A percentile compares a stretch with the other conserved stretches of the same genome.
Conservation (phyloP, 23 tunicate genomes). For the Diplosoma virens region DNA sequence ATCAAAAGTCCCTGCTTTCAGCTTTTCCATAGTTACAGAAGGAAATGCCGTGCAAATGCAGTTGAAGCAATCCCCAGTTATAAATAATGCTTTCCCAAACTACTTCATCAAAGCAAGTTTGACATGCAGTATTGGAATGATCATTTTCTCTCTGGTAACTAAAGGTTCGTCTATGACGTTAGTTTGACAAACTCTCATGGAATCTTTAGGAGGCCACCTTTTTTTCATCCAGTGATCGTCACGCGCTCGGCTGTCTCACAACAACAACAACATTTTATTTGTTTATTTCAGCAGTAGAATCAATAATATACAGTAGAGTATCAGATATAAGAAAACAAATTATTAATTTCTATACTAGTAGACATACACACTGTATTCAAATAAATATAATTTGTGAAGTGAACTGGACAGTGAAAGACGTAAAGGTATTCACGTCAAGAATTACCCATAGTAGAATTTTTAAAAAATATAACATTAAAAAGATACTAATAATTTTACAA, state of each 20-base stretch:
- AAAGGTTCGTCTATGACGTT: conserved; percentile 9
- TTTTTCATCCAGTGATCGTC: conserved; percentile 19
- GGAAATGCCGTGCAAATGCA: conserved; percentile 26
- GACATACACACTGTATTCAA: no score
- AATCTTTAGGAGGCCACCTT: conserved; percentile 17
- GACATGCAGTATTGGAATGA: conserved; percentile 1
- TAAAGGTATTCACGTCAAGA: no score
- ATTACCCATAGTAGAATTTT: no score
- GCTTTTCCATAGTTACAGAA: conserved; percentile 1
- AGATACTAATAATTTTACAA: no score
- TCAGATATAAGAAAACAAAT: no score
- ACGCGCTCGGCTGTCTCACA: conserved; percentile 22
- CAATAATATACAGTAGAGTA: no score
- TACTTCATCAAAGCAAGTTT: conserved; percentile 20
- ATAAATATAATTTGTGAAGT: no score
- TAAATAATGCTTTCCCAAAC: conserved; percentile 13
- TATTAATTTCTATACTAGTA: no score
- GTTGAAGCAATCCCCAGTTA: conserved; percentile 13
- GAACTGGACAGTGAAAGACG: no score
- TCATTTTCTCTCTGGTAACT: conserved; percentile 22
- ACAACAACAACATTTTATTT: no score
- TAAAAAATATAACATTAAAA: no score
- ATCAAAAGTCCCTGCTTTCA: conserved; percentile 21
- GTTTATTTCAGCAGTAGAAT: no score
- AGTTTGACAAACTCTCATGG: conserved; percentile 10